Evolutionary conservation across 2,113 vertebrate genomes (phyloP), one percentile per base, ranked within the genome.

Genomic region (Phycodurus eques): DNA sequence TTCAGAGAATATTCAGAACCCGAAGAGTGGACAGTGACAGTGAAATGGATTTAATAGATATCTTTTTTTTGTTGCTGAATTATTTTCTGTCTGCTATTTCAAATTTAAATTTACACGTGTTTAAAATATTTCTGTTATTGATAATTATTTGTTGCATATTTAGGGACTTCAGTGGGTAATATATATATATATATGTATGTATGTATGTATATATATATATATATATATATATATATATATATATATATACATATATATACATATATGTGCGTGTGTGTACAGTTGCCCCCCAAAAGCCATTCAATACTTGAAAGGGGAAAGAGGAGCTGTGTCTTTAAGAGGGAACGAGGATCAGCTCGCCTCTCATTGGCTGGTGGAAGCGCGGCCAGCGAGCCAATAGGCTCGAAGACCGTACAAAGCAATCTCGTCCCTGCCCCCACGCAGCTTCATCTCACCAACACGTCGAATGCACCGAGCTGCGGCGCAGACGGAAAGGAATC

Each of bases 341-440:
- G 68, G 3, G 31, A 17, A 35, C 51, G 61, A 67, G 2, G 68
- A 76, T 74, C 10, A 47, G 43, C 0, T 46, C 12, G 10, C 2
- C 35, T 68, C 71, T 67, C 39, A 92, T 92, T 94, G 93, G 92
- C 80, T 84, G 67, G 27, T 72, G 66, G 76, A 63, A 22, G 31
- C 73, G 69, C 43, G 63, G 60, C 31, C 78, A 71, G 69, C 71
- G 79, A 77, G 78, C 93, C 94, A 95, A 93, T 94, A 87, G 74
- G 59, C 77, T 80, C 75, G 63, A 73, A 81, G 82, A 87, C 80
- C 84, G 90, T 89, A 89, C 87, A 89, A 80, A 85, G 88, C 78
- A 86, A 93, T 92, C 93, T 83, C 88, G 83, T 92, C 92, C 92
- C 90, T 90, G 33, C 90, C 90, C 91, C 87, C 90, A 61, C 71